Conservation (phyloP, 2,888 invertebrate species). For the Loripinus fragilis region DNA sequence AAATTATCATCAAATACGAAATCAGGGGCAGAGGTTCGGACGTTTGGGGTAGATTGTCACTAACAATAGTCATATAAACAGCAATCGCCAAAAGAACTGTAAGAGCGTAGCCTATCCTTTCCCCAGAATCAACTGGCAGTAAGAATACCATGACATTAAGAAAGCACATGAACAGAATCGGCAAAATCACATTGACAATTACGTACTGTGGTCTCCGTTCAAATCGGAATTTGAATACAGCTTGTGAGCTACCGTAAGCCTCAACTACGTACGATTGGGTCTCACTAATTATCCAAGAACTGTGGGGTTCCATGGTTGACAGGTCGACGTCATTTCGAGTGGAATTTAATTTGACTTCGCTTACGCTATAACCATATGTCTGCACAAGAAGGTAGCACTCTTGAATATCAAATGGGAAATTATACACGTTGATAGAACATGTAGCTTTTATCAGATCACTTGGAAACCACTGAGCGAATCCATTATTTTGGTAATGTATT, state of each 20-base stretch:
- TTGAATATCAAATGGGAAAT: slow-evolving; percentile 2
- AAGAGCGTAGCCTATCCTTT: too few species aligned
- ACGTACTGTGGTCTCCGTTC: neutral
- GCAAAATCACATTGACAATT: too few species aligned
- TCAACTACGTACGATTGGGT: neutral
- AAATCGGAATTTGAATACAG: neutral
- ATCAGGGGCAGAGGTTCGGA: too few species aligned
- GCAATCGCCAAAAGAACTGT: too few species aligned
- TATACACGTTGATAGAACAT: neutral
- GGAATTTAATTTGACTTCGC: neutral
- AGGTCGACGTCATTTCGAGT: neutral
- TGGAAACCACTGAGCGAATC: neutral
- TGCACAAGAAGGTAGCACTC: neutral
- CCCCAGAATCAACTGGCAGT: too few species aligned
- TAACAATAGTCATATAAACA: too few species aligned
- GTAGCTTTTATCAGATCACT: neutral
- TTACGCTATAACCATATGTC: neutral
- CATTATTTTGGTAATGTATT: neutral
- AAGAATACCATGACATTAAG: too few species aligned
- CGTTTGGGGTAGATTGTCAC: too few species aligned
- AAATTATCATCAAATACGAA: too few species aligned
- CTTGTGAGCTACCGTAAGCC: neutral
- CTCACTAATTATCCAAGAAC: neutral
- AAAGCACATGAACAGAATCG: too few species aligned
- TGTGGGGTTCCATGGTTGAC: neutral